Conservation (phyloP, 2,888 invertebrate genomes). For the Taphrorychus bicolor region DNA sequence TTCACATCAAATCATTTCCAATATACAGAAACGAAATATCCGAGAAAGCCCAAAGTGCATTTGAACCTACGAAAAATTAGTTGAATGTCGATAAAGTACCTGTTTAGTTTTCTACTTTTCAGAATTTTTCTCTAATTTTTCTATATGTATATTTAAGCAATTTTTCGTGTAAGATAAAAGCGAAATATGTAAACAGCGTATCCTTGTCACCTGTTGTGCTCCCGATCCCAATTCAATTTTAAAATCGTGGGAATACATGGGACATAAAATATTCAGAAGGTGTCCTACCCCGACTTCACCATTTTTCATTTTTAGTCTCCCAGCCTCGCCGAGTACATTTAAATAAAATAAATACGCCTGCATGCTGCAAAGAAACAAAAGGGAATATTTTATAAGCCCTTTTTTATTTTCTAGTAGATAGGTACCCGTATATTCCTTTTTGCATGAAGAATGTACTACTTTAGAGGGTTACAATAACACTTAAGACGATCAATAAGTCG, state of each 20-base stretch:
- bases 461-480: no score
- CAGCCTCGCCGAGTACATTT: slow-evolving; percentile 23
- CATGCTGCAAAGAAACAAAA: slow-evolving; percentile 18
- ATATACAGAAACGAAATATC: no score
- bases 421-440: no score
- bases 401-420: slow-evolving; percentile 9
- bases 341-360: slow-evolving; percentile 33
- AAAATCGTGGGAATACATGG: slow-evolving; percentile 22
- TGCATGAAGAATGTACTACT: no score
- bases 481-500: no score
- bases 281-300: slow-evolving; percentile 29
- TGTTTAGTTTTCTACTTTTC: no score
- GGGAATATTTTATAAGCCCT: slow-evolving; percentile 27
- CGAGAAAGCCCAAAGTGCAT: no score
- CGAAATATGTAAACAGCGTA: not conserved
- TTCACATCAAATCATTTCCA: no score
- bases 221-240: slow-evolving; percentile 18
- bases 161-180: not conserved
- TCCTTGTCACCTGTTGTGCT: not conserved
- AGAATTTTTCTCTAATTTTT: no score
- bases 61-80: no score
- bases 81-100: no score
- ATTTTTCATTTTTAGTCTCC: slow-evolving; percentile 34
- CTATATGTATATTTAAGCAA: not conserved
- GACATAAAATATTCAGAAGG: slow-evolving; percentile 33